Evolutionary conservation across 2,888 invertebrate genomes (phyloP), one percentile per base, ranked within the genome.

Genomic region (Campoletis raptor): DNA sequence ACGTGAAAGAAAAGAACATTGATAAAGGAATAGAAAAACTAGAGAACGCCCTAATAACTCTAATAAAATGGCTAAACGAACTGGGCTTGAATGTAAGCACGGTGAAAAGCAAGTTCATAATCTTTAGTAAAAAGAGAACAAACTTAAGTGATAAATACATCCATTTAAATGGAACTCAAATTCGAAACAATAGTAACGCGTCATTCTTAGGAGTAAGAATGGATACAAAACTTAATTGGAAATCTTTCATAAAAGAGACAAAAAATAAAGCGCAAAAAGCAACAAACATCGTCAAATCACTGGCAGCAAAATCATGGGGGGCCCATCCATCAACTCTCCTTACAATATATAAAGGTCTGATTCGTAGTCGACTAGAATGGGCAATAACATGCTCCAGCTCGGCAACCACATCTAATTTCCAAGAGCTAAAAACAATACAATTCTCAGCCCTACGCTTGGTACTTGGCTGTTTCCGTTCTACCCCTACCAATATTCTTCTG

Each of bases 161-260:
- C 42, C 8, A 57, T 80, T 1, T 36, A 7, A 12, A 42, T 72
- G n/a, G 74, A 74, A 21, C 5, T 0, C 2, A 15, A 30, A 42
- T 45, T 6, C 24, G 0, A 7, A 70, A 24, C 12, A 21, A 21
- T 1, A 70, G 12, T 10, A 48, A 21, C 9, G 18, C 2, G 21
- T 73, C 80, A 10, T 57, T 85, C 3, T 61, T n/a, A n/a, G n/a
- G 76, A 24, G 85, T 81, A 0, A 48, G 5, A n/a, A 37, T 81
- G 2, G 72, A 81, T 36, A 30, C 81, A 1, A 76, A 81, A n/a
- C 30, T 85, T 0, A 85, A 74, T 21, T 85, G 76, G 76, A 70
- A 69, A 6, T 45, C 79, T 0, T 30, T 69, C 9, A 64, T 69
- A 8, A 57, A 42, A 6, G 57, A 57, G 0, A 57, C 40, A 15